Percentiles rank a stretch among this genome's conserved stretches.
Conservation (phyloP, 1,140 invertebrate species). For the Frieseomelitta varia region DNA sequence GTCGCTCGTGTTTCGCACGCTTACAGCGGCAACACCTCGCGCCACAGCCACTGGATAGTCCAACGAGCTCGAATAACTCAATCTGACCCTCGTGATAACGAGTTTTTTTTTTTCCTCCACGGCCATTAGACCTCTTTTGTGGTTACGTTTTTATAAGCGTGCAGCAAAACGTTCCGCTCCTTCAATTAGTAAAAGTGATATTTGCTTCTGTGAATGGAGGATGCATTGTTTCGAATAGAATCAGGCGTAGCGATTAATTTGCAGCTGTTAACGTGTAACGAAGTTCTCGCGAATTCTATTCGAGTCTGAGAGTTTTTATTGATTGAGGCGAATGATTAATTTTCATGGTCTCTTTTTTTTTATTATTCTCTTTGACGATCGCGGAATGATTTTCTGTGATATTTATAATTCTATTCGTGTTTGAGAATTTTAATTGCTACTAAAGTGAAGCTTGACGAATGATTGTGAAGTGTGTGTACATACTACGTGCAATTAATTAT, state of each 20-base stretch:
- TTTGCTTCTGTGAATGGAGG: neutral
- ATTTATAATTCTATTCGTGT: too few relatives aligned
- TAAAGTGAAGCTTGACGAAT: neutral
- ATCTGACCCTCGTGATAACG: conserved; percentile 59
- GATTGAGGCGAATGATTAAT: too few relatives aligned
- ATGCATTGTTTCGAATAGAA: neutral
- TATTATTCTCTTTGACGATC: too few relatives aligned
- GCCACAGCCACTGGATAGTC: conserved; percentile 40
- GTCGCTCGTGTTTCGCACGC: conserved; percentile 34
- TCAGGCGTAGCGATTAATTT: neutral
- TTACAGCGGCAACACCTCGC: conserved; percentile 34
- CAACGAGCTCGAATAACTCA: conserved; percentile 63
- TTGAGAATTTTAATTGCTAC: neutral
- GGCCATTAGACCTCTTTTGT: conserved; percentile 7
- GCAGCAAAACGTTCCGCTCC: neutral
- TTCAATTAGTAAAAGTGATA: neutral
- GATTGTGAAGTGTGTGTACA: too few relatives aligned
- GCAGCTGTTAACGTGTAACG: too few relatives aligned
- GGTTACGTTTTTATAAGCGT: neutral
- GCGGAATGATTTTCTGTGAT: too few relatives aligned
- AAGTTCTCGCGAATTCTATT: neutral
- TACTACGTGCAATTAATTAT: too few relatives aligned
- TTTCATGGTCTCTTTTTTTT: too few relatives aligned
- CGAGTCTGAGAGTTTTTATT: neutral
- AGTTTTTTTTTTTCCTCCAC: conserved; percentile 48